Evolutionary conservation across 2,797 vertebrate genomes (phyloP).

Genomic region (Pangasius larnaudii): DNA sequence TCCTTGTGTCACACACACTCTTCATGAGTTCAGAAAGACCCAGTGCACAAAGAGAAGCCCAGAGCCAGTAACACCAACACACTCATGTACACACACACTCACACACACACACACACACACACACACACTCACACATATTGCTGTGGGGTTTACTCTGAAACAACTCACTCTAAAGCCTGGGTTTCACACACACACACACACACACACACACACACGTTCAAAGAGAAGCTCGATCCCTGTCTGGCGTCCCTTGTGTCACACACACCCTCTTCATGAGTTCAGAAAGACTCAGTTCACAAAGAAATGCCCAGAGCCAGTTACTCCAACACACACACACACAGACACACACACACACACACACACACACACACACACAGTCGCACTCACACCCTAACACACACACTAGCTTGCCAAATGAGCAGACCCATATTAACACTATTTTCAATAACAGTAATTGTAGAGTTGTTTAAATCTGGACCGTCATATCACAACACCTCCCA

Average conservation of each 20-base stretch:
- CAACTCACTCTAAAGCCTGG: too few relatives aligned
- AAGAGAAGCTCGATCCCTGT: slow-evolving; percentile 33
- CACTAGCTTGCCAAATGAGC: slow-evolving; percentile 37
- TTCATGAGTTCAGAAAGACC: slow-evolving; percentile 33
- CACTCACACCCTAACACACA: slow-evolving; percentile 19
- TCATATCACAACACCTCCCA: slow-evolving; percentile 15
- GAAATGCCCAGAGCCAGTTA: slow-evolving; percentile 14
- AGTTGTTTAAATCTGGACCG: slow-evolving; percentile 19
- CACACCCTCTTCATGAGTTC: slow-evolving; percentile 38
- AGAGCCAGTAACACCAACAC: slow-evolving; percentile 4
- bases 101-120: slow-evolving; percentile 32
- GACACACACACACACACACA: slow-evolving; percentile 17
- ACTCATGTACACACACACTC: slow-evolving; percentile 13
- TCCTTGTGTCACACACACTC: slow-evolving; percentile 29
- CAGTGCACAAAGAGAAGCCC: slow-evolving; percentile 33
- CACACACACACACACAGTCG: slow-evolving; percentile 6
- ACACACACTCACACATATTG: background rate
- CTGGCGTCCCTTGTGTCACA: slow-evolving; percentile 28
- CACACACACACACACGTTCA: slow-evolving; percentile 41
- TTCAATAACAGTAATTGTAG: slow-evolving; percentile 46
- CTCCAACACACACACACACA: slow-evolving; percentile 19
- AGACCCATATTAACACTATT: slow-evolving; percentile 39
- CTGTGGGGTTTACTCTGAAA: too few relatives aligned
- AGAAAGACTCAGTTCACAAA: slow-evolving; percentile 33
- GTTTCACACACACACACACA: slow-evolving; percentile 13